Evolutionary conservation across 2,888 invertebrate genomes (phyloP).

Genomic region (Drosophila suboccidentalis): DNA sequence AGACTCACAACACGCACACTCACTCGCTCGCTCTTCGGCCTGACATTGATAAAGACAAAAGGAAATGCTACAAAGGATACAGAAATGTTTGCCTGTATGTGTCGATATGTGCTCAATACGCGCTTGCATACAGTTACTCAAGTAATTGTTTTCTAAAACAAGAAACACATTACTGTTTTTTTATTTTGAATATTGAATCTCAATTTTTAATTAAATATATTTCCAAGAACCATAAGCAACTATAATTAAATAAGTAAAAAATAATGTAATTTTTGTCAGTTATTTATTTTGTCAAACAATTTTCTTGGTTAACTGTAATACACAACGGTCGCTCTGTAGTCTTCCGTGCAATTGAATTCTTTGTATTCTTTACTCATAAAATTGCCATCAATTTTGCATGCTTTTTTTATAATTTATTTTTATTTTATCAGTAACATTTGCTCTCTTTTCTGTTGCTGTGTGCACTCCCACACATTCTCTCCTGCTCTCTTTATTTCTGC

Average conservation of each 20-base stretch:
- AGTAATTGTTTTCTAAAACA: background rate
- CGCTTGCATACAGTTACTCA: background rate
- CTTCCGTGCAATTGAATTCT: slow-evolving; percentile 21
- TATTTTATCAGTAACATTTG: slow-evolving; percentile 39
- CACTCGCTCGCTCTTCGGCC: slow-evolving; percentile 56
- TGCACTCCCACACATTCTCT: slow-evolving; percentile 2
- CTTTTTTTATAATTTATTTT: slow-evolving; percentile 24
- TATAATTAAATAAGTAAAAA: too few species aligned
- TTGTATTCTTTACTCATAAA: slow-evolving; percentile 35
- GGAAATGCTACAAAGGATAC: slow-evolving; percentile 68
- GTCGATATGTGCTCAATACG: slow-evolving; percentile 22
- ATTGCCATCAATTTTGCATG: slow-evolving; percentile 38
- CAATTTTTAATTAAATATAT: background rate
- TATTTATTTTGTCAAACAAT: background rate
- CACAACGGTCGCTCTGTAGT: slow-evolving; percentile 9
- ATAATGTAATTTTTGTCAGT: background rate
- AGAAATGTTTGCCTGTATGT: slow-evolving; percentile 56
- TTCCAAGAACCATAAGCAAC: background rate
- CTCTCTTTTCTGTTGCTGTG: slow-evolving; percentile 14
- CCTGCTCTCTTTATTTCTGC: slow-evolving; percentile 8
- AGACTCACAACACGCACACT: slow-evolving; percentile 39
- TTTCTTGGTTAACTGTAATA: background rate
- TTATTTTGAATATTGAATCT: background rate
- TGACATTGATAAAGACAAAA: slow-evolving; percentile 77
- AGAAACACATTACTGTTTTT: background rate